Conservation (phyloP, 1,140 invertebrate species). For the Drosophila quadrilineata region DNA sequence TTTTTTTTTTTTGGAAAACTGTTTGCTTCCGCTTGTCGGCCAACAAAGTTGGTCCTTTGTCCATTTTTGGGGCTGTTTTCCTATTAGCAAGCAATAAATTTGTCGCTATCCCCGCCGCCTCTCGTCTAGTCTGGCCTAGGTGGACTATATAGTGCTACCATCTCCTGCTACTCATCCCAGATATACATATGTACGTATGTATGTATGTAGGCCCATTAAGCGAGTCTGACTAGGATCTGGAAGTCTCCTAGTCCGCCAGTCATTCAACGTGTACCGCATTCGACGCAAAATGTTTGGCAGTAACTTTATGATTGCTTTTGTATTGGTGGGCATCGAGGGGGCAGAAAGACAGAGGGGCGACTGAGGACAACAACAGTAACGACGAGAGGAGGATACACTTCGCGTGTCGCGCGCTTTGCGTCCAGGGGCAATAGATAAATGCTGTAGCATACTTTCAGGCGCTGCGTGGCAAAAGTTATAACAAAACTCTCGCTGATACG, state of each 20-base stretch:
- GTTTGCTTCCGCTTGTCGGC: conserved; percentile 35
- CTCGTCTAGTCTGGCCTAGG: conserved; percentile 32
- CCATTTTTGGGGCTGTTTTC: conserved; percentile 52
- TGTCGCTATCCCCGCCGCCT: conserved; percentile 50
- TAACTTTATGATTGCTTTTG: conserved; percentile 77
- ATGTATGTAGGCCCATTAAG: conserved; percentile 41
- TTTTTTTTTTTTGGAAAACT: too few species aligned
- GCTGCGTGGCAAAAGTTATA: conserved; percentile 39
- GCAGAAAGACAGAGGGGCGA: background rate
- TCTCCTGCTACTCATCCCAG: too few species aligned
- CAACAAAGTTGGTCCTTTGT: conserved; percentile 38
- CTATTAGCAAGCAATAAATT: conserved; percentile 74
- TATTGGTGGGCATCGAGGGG: conserved; percentile 57
- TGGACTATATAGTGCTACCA: conserved; percentile 31
- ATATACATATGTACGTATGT: too few species aligned
- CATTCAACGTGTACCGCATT: too few species aligned
- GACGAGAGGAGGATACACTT: too few species aligned
- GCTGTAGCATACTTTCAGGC: conserved; percentile 40
- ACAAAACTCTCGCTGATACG: conserved; percentile 51
- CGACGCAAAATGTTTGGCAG: conserved; percentile 23
- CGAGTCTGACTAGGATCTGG: background rate
- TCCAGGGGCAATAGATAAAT: conserved; percentile 44
- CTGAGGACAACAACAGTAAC: background rate
- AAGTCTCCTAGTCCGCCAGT: too few species aligned
- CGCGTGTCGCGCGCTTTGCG: background rate